Conservation (phyloP, 2,888 invertebrate genomes). For the Cheilosia vulpina region DNA sequence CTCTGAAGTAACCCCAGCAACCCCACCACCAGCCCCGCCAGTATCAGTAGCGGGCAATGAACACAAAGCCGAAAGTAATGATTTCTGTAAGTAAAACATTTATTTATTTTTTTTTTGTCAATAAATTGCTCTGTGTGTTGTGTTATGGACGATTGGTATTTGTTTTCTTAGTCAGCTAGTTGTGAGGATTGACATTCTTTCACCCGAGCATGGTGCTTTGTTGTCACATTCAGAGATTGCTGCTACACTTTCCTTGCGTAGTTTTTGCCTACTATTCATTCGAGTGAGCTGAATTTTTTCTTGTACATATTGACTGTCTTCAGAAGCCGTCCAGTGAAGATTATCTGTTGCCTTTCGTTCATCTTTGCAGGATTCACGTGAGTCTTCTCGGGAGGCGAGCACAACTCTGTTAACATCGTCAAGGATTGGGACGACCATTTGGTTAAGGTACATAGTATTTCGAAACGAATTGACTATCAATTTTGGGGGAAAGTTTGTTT, state of each 20-base stretch:
- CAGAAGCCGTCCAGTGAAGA: not conserved
- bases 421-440: slow-evolving; percentile 10
- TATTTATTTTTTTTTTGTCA: not conserved
- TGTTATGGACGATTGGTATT: slow-evolving; percentile 9
- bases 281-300: not conserved
- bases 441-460: slow-evolving; percentile 1
- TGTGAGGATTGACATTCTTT: not conserved
- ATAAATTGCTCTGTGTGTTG: slow-evolving; percentile 22
- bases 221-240: too few relatives aligned
- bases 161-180: not conserved
- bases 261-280: not conserved
- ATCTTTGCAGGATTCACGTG: slow-evolving; percentile 10
- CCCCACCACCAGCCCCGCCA: slow-evolving; percentile 44
- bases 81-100: slow-evolving; percentile 61
- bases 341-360: not conserved
- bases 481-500: too few relatives aligned
- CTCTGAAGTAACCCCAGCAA: slow-evolving; percentile 46
- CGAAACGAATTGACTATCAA: not conserved
- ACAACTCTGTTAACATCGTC: not conserved
- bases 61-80: slow-evolving; percentile 68
- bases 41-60: slow-evolving; percentile 65
- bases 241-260: not conserved
- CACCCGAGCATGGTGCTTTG: not conserved
- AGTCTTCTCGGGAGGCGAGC: not conserved
- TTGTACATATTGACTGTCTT: too few relatives aligned